phyloP scores from a whole-genome alignment of 2,888 invertebrate genomes.

The Aphidius colemani region DNA sequence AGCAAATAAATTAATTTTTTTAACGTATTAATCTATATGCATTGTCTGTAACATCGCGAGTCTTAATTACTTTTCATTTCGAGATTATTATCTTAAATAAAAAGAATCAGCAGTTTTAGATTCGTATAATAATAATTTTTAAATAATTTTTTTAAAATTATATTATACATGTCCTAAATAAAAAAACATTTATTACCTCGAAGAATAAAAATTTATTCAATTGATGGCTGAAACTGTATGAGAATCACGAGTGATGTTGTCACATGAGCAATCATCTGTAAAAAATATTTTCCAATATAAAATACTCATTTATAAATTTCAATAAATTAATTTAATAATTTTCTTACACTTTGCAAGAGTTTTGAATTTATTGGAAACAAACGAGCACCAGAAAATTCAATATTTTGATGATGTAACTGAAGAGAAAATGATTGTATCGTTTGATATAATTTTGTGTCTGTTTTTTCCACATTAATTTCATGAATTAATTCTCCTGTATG shows the following conservation, averaged over 20 bases:
- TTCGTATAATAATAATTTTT: too few relatives aligned
- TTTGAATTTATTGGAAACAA: conserved; percentile 47
- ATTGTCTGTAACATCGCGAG: too few relatives aligned
- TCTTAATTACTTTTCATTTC: too few relatives aligned
- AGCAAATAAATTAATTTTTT: too few relatives aligned
- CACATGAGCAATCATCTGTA: conserved; percentile 37
- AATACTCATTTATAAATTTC: neutral
- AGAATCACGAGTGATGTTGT: conserved; percentile 43
- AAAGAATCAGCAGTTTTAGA: too few relatives aligned
- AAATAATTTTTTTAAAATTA: too few relatives aligned
- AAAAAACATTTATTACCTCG: too few relatives aligned
- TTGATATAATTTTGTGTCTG: conserved; percentile 30
- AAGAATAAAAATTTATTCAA: conserved; percentile 9
- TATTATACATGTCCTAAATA: too few relatives aligned
- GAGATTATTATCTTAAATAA: too few relatives aligned
- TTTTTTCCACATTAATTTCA: conserved; percentile 29
- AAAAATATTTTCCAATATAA: conserved; percentile 21
- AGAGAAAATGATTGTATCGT: conserved; percentile 46
- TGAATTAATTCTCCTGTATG: conserved; percentile 31
- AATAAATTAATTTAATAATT: conserved; percentile 7
- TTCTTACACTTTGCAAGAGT: conserved; percentile 44
- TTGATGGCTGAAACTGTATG: conserved; percentile 39
- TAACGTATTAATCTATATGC: too few relatives aligned
- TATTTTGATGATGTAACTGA: conserved; percentile 43
- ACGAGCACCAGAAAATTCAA: conserved; percentile 47